Percentiles rank a stretch among this genome's conserved stretches.
Conservation (phyloP, 2,797 vertebrate species). For the Momotus momota region DNA sequence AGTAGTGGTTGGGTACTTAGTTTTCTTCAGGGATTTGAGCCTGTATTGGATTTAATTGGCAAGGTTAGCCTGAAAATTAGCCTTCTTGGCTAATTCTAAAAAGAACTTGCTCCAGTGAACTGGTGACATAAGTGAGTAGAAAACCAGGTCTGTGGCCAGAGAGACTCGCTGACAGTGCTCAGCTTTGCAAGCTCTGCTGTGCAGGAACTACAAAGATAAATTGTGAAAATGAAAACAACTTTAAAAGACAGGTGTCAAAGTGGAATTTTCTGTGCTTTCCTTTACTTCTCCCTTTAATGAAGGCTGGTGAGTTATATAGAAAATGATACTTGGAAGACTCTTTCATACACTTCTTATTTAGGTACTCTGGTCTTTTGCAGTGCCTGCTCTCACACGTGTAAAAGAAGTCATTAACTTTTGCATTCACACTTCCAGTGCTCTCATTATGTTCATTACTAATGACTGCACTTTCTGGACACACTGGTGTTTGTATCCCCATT, state of each 20-base stretch:
- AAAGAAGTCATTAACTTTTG: slow-evolving; percentile 49
- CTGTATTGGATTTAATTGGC: not conserved
- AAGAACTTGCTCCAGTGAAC: not conserved
- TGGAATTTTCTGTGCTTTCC: slow-evolving; percentile 74
- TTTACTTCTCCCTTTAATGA: slow-evolving; percentile 31
- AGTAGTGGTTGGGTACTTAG: not conserved
- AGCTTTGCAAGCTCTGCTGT: not conserved
- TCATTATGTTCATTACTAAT: slow-evolving; percentile 55
- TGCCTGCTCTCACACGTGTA: slow-evolving; percentile 12
- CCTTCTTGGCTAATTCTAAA: not conserved
- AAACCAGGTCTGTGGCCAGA: not conserved
- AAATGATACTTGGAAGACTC: slow-evolving; percentile 61
- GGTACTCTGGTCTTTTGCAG: not conserved
- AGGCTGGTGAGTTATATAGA: slow-evolving; percentile 56
- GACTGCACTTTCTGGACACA: slow-evolving; percentile 27
- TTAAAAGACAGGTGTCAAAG: slow-evolving; percentile 63
- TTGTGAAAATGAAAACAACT: slow-evolving; percentile 73
- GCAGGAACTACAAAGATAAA: slow-evolving; percentile 22
- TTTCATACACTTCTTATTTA: slow-evolving; percentile 36
- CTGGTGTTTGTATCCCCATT: slow-evolving; percentile 44
- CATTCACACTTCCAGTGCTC: slow-evolving; percentile 67
- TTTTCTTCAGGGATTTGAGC: not conserved
- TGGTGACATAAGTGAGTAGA: not conserved
- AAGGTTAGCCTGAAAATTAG: not conserved
- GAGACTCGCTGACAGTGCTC: not conserved